Evolutionary conservation across 2,113 vertebrate genomes (phyloP).

Genomic region (Hemibagrus wyckioides): DNA sequence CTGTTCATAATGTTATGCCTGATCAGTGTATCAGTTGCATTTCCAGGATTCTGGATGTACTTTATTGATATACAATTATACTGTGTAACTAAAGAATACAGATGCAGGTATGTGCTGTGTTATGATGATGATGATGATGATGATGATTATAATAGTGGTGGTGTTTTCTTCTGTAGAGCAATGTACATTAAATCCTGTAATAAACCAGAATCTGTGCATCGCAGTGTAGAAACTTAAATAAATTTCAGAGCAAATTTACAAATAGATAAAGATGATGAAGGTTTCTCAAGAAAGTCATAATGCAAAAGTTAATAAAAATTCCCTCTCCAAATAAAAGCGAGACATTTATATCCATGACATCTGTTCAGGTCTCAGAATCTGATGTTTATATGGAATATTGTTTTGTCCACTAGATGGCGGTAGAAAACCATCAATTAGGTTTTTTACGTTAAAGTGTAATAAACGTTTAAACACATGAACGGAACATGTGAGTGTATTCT

Average conservation of each 20-base stretch:
- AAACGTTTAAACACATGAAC: not conserved
- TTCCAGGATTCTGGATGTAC: too few relatives aligned
- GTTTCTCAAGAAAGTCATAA: not conserved
- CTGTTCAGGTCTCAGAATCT: not conserved
- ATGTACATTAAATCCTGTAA: not conserved
- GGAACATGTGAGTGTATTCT: not conserved
- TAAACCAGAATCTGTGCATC: too few relatives aligned
- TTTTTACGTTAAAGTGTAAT: not conserved
- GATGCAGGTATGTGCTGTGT: too few relatives aligned
- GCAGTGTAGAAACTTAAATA: too few relatives aligned
- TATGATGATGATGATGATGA: too few relatives aligned
- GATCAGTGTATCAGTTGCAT: too few relatives aligned
- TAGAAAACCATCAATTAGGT: constrained; percentile 23
- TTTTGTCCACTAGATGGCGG: constrained; percentile 61
- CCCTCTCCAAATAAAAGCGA: not conserved
- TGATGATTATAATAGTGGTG: too few relatives aligned
- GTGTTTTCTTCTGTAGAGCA: not conserved
- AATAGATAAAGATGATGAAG: too few relatives aligned
- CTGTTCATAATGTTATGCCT: too few relatives aligned
- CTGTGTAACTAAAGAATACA: too few relatives aligned
- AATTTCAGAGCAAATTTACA: too few relatives aligned
- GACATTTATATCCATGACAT: not conserved
- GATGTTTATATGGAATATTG: constrained; percentile 22
- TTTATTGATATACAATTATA: too few relatives aligned
- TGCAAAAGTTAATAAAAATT: not conserved